phyloP scores from a whole-genome alignment of 1,140 invertebrate genomes.

The Calephelis virginiensis region DNA sequence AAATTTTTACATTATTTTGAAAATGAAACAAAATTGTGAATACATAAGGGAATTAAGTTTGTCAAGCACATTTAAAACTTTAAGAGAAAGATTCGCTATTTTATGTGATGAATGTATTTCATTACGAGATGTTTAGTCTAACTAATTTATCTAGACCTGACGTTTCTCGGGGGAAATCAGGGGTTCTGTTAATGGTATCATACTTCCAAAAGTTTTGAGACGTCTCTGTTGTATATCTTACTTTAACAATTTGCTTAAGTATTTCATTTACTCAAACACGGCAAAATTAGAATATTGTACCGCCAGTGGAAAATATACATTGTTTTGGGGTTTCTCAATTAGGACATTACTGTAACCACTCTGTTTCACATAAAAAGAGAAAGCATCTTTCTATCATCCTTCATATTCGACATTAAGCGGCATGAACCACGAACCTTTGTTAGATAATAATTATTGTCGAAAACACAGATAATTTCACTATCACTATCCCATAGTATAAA shows the following conservation, averaged over 20 bases:
- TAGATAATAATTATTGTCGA: no score
- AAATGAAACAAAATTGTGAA: not conserved
- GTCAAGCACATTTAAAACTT: conserved; percentile 9
- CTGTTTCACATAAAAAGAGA: no score
- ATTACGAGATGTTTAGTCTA: conserved; percentile 60
- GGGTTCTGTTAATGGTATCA: conserved; percentile 26
- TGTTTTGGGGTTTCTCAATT: conserved; percentile 10
- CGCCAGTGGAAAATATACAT: no score
- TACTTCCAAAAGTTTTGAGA: conserved; percentile 16
- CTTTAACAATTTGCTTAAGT: conserved; percentile 5
- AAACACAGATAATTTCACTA: no score
- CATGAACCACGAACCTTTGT: no score
- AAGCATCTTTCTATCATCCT: no score
- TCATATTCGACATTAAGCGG: no score
- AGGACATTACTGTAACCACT: no score
- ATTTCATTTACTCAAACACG: not conserved
- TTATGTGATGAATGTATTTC: conserved; percentile 54
- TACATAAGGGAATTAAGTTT: conserved; percentile 11
- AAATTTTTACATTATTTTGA: not conserved
- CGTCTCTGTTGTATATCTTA: conserved; percentile 10
- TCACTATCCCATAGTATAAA: no score
- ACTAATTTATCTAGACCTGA: conserved; percentile 53
- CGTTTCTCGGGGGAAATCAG: conserved; percentile 55
- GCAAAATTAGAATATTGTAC: not conserved
- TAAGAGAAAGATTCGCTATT: conserved; percentile 12